Base-by-base conservation (phyloP, 1,140 invertebrate species). In the Drosophila sp. region DNA sequence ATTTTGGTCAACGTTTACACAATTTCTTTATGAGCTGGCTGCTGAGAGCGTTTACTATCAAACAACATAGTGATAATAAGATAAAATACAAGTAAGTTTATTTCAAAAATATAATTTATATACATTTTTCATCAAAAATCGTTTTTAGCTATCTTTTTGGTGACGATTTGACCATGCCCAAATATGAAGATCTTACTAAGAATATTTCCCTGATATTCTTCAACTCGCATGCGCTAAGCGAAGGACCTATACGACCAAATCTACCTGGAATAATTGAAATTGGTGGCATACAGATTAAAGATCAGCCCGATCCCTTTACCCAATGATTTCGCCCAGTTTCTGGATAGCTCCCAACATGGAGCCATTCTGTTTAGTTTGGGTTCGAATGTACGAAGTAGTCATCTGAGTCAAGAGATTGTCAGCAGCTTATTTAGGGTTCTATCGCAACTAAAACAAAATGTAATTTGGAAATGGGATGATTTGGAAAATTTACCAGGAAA, bases 361-460 rank as follows among this genome's bases (percentile, higher is more conserved):
- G 92, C 93, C 6, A 92, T 95, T 55, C 94, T 93, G 58, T 93
- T 95, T 62, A 94, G 93, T 75, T 91, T 95, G 32, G 94, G 94
- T 0, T 92, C 93, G 1, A 93, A 92, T 55, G 71, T 93, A 1
- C 80, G 82, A n/a, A 86, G 92, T 17, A 70, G 79, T 3, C 47
- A 89, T 10, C 75, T 94, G 25, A 89, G 91, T 1, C 33, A 62
- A 1, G 84, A 92, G 3, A 92, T 79, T 60, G 79, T 92, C 3
- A 58, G 90, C 30, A 80, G 77, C 1, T 81, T 94, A 17, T 61
- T 93, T n/a, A 68, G 58, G 4, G 93, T 91, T 4, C 92, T 94
- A 61, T 75, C 79, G 1, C 89, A 91, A 72, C 62, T 94, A 2
- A 92, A 92, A 30, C 92, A 93, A 65, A 91, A 86, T 60, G 91